phyloP scores from a whole-genome alignment of 2,888 invertebrate genomes.

The Noctuana brunneofusca region DNA sequence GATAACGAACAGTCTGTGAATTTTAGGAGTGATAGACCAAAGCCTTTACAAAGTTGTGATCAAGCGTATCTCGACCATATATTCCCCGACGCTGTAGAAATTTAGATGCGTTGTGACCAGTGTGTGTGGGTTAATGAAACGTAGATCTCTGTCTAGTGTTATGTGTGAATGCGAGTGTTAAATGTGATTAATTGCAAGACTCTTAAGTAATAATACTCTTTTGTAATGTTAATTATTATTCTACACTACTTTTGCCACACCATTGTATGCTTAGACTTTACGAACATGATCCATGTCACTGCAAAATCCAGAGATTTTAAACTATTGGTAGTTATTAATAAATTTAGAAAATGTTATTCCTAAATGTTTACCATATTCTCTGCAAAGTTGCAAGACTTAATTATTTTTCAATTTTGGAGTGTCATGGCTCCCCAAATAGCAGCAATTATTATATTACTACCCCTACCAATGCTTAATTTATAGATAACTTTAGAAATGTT shows the following conservation, averaged over 20 bases:
- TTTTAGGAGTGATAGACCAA: constrained; percentile 75
- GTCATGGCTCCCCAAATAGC: not conserved
- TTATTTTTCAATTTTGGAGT: not conserved
- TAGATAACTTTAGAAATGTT: not conserved
- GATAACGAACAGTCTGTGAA: constrained; percentile 48
- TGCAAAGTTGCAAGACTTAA: not conserved
- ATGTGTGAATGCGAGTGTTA: constrained; percentile 39
- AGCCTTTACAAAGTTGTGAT: constrained; percentile 82
- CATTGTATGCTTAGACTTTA: constrained; percentile 15
- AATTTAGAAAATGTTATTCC: not conserved
- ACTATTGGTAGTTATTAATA: not conserved
- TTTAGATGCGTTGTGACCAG: constrained; percentile 49
- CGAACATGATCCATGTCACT: not conserved
- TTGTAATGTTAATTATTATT: constrained; percentile 27
- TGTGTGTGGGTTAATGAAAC: constrained; percentile 42
- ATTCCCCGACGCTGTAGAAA: constrained; percentile 81
- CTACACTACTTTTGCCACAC: constrained; percentile 15
- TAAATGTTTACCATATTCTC: not conserved
- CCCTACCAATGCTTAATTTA: not conserved
- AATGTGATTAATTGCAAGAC: constrained; percentile 29
- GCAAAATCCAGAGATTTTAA: not conserved
- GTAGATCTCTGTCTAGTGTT: constrained; percentile 47
- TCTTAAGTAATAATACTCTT: constrained; percentile 27
- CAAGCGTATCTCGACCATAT: constrained; percentile 85
- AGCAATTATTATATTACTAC: not conserved